These are phyloP conservation scores for Poeciliopsis infans DNA, from an alignment of 2,797 vertebrate genomes.

Conservation along the genomic window DNA sequence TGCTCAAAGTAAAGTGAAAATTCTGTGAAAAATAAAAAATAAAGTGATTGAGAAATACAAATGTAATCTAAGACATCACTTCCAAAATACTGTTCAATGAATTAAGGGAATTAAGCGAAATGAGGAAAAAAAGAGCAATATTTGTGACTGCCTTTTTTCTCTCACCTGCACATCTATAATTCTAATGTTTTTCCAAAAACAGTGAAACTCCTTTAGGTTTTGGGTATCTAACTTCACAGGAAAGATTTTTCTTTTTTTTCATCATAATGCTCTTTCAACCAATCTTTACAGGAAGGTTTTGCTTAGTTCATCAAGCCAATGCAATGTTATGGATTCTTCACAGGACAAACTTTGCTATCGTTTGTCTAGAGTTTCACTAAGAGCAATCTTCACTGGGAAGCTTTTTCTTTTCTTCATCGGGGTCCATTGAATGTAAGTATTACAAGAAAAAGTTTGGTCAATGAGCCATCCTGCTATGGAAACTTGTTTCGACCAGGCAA, in stretches of 20 bases:
- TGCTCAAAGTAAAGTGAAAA: not conserved
- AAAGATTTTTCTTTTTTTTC: not conserved
- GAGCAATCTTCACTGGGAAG: not conserved
- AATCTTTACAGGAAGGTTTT: not conserved
- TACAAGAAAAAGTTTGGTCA: not conserved
- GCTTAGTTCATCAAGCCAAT: not conserved
- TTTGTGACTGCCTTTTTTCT: not conserved
- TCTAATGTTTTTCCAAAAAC: not conserved
- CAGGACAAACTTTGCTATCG: not conserved
- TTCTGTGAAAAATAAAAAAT: not conserved
- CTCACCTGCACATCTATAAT: not conserved
- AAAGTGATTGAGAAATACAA: not conserved
- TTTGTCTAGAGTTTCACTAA: not conserved
- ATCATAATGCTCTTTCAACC: not conserved
- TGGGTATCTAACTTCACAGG: not conserved
- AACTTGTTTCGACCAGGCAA: not conserved
- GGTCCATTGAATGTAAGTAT: not conserved
- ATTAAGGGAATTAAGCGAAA: not conserved
- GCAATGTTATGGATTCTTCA: not conserved
- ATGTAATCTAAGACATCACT: not conserved
- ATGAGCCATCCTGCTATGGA: not conserved
- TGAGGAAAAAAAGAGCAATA: not conserved
- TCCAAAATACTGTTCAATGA: not conserved
- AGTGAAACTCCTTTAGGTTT: not conserved
- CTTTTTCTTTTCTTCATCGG: not conserved